Conservation (phyloP, 2,113 vertebrate genomes). For the Clarias magur region DNA sequence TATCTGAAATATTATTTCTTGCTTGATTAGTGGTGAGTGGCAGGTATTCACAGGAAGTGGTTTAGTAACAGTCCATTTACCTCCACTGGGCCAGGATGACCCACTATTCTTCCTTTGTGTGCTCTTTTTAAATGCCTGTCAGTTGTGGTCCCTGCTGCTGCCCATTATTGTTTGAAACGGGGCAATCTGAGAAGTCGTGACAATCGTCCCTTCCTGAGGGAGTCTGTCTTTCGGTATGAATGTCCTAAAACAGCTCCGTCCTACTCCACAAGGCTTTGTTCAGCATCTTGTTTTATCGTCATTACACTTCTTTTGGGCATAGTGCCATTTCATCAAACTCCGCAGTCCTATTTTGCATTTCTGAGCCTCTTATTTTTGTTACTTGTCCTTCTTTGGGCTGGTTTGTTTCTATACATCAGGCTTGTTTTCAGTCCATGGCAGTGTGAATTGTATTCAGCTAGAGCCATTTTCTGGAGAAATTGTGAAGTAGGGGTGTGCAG, state of each 20-base stretch:
- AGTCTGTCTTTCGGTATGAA: neutral
- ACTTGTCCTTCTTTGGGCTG: neutral
- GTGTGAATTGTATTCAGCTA: neutral
- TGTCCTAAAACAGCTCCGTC: neutral
- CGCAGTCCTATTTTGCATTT: neutral
- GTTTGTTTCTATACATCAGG: neutral
- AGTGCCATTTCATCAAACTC: neutral
- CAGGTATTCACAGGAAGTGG: slow-evolving; percentile 35
- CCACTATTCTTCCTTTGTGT: slow-evolving; percentile 31
- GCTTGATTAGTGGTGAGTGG: neutral
- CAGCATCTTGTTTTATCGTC: neutral
- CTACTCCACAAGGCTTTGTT: neutral
- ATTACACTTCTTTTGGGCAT: neutral
- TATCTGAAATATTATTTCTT: slow-evolving; percentile 10
- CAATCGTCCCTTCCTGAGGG: neutral
- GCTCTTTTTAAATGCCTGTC: slow-evolving; percentile 37
- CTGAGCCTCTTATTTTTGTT: neutral
- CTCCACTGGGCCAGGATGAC: slow-evolving; percentile 20
- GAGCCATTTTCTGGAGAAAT: too few species aligned
- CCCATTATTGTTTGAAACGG: neutral
- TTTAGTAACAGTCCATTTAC: slow-evolving; percentile 26
- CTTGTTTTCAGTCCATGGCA: neutral
- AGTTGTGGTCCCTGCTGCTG: slow-evolving; percentile 6
- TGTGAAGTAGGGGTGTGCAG: too few species aligned
- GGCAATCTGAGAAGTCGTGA: slow-evolving; percentile 20